Evolutionary conservation across 2,113 vertebrate species (phyloP), one percentile per base, ranked within the genome.

Genomic region (Pachypanchax playfairii): DNA sequence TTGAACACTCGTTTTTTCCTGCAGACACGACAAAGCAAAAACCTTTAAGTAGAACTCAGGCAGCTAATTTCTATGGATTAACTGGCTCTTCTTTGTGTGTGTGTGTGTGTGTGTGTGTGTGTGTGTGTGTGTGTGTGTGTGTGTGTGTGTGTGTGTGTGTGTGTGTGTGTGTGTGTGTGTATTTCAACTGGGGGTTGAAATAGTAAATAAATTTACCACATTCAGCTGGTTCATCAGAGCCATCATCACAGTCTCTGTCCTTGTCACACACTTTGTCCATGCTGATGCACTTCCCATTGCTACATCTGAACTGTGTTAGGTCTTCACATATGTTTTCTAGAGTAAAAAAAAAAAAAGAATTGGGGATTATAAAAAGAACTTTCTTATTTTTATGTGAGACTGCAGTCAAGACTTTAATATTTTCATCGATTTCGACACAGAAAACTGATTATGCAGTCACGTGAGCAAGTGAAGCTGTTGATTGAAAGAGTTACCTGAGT

Each of bases 191-290:
- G n/a, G n/a, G n/a, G n/a, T n/a, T n/a, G n/a, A n/a, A n/a, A n/a
- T n/a, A n/a, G n/a, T n/a, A n/a, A n/a, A n/a, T n/a, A 26, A 4
- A 63, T 94, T 93, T 75, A 96, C 95, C 72, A 4, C 95, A 97
- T 14, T 91, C 88, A n/a, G 83, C 5, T 17, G 94, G 94, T 59
- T 97, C 95, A 8, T 97, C 95, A 0, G 94, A 95, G 82, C 72
- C 79, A 64, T 97, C 95, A 0, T 28, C 74, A 82, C 95, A 96
- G 88, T 97, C 92, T 13, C 48, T 59, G 17, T 31, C 5, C 0
- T 28, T 48, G 81, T 97, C 22, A 70, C 95, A 97, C 64, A 96
- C 93, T 43, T 88, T 91, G 21, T 91, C 89, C 79, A 86, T 52
- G 29, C 80, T 52, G 86, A 97, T 93, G 53, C 95, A 97, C 62